phyloP scores from a whole-genome alignment of 2,888 invertebrate species.

The Ceramica pisi region DNA sequence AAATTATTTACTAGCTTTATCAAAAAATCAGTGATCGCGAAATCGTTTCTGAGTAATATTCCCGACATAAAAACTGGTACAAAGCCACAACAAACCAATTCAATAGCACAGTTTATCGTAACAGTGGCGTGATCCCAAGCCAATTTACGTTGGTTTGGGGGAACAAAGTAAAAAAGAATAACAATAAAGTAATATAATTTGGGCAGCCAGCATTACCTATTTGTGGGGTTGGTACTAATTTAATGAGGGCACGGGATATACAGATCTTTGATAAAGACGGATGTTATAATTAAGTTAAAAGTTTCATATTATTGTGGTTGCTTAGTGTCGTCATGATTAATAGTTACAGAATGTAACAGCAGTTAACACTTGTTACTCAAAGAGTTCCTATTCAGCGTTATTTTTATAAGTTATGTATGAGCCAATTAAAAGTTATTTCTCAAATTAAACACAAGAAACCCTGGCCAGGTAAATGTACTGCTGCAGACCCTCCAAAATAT shows the following conservation, averaged over 20 bases:
- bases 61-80: constrained; percentile 71
- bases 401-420: neutral
- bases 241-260: constrained; percentile 84
- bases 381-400: constrained; percentile 4
- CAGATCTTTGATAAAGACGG: constrained; percentile 78
- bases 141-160: constrained; percentile 89
- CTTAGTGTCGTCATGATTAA: constrained; percentile 34
- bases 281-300: constrained; percentile 59
- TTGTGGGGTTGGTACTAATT: constrained; percentile 85
- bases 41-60: constrained; percentile 66
- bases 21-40: constrained; percentile 50
- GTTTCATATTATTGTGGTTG: constrained; percentile 37
- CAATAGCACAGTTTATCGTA: constrained; percentile 87
- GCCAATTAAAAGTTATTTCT: neutral
- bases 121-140: constrained; percentile 89
- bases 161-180: constrained; percentile 87
- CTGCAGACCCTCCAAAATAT: too few species aligned
- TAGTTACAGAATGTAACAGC: constrained; percentile 38
- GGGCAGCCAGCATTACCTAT: constrained; percentile 85
- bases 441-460: neutral
- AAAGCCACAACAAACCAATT: constrained; percentile 83
- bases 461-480: too few species aligned
- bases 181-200: constrained; percentile 91
- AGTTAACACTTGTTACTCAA: constrained; percentile 21
- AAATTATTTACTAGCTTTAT: constrained; percentile 52